Conservation (phyloP, 2,113 vertebrate species). For the Thunnus thynnus region DNA sequence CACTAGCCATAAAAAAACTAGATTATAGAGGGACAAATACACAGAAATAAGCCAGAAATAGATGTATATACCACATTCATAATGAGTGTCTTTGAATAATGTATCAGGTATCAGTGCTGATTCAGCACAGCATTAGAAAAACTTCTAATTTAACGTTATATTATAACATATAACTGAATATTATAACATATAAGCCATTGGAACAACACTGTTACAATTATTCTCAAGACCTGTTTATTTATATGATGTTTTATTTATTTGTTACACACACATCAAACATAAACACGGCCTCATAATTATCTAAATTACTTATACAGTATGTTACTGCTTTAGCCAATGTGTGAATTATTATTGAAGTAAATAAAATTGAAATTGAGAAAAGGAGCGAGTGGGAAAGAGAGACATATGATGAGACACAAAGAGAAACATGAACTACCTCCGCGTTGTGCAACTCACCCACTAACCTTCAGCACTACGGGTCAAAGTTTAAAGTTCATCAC, state of each 20-base stretch:
- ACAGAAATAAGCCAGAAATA: background rate
- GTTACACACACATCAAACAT: background rate
- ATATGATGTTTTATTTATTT: background rate
- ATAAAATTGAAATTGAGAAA: slow-evolving; percentile 2
- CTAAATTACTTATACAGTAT: background rate
- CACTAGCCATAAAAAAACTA: background rate
- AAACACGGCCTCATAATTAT: background rate
- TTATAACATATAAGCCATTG: no score
- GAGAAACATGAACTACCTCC: slow-evolving; percentile 31
- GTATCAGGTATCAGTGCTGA: background rate
- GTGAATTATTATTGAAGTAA: background rate
- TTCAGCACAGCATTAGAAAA: background rate
- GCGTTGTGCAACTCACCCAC: slow-evolving; percentile 58
- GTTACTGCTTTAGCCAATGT: background rate
- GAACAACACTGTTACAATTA: no score
- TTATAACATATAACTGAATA: no score
- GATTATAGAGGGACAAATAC: background rate
- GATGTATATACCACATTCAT: background rate
- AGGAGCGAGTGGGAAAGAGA: slow-evolving; percentile 1
- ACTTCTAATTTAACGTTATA: background rate
- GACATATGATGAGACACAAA: slow-evolving; percentile 6
- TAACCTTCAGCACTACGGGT: slow-evolving; percentile 46
- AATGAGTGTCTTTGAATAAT: background rate
- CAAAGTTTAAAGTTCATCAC: slow-evolving; percentile 46
- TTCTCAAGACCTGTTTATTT: no score